phyloP scores from a whole-genome alignment of 2,888 invertebrate genomes.

The Drosophila differens region DNA sequence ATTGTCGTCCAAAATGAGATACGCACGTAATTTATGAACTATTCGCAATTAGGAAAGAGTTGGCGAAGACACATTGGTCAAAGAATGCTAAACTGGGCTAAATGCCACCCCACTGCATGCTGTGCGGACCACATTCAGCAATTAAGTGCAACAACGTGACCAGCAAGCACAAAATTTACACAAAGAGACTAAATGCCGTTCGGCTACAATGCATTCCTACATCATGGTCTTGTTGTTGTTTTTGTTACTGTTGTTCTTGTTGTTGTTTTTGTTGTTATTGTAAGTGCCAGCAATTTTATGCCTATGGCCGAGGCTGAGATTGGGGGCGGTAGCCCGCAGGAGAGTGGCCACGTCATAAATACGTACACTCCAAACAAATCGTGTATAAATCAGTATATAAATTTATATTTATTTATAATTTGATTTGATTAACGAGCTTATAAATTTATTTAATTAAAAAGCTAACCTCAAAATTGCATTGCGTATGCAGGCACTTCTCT shows the following conservation, averaged over 20 bases:
- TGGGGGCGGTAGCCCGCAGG: background rate
- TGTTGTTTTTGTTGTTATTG: background rate
- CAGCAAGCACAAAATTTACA: conserved; percentile 52
- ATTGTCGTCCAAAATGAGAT: conserved; percentile 5
- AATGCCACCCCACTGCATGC: conserved; percentile 1
- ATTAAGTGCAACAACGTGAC: conserved; percentile 77
- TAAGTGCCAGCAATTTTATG: background rate
- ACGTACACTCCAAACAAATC: background rate
- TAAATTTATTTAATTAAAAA: background rate
- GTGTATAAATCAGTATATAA: background rate
- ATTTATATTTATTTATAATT: background rate
- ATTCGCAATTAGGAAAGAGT: conserved; percentile 4
- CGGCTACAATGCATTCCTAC: conserved; percentile 11
- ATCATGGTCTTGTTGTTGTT: background rate
- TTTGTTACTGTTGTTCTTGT: no score
- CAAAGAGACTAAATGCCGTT: conserved; percentile 1
- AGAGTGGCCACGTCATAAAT: conserved; percentile 2
- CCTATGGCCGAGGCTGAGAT: background rate
- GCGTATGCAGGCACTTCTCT: background rate
- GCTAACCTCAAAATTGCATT: background rate
- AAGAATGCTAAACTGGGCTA: background rate
- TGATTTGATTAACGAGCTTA: background rate
- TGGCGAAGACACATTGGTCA: conserved; percentile 1
- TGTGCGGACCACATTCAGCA: conserved; percentile 59
- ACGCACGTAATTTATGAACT: conserved; percentile 45